These are phyloP conservation scores for Sarcophaga bullata DNA, from an alignment of 1,140 invertebrate species.

Conservation along the genomic window DNA sequence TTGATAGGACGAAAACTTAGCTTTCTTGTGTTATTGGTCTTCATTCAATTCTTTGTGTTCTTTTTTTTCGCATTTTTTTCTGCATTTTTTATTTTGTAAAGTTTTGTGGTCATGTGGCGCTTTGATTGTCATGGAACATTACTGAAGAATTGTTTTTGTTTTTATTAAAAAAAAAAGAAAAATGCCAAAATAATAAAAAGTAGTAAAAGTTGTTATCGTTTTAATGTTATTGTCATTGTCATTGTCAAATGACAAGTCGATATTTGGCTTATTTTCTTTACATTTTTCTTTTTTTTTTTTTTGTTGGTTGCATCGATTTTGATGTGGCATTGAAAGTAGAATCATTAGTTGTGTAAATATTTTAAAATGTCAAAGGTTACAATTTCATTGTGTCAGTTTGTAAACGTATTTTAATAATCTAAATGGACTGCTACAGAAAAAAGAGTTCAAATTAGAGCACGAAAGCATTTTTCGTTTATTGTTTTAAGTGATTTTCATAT, in stretches of 20 bases:
- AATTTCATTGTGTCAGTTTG: not conserved
- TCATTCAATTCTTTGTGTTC: not conserved
- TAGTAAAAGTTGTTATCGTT: conserved; percentile 40
- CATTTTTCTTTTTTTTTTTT: not conserved
- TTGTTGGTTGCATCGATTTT: not conserved
- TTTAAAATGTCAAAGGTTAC: conserved; percentile 6
- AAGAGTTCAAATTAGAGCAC: no score
- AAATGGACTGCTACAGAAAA: no score
- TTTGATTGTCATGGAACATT: conserved; percentile 30
- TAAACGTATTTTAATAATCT: not conserved
- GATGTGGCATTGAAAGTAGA: not conserved
- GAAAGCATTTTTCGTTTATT: no score
- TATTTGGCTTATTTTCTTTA: conserved; percentile 4
- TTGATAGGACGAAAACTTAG: not conserved
- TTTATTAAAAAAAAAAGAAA: not conserved
- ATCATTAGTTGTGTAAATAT: not conserved
- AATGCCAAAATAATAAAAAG: conserved; percentile 39
- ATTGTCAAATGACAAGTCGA: conserved; percentile 33
- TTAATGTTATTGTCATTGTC: conserved; percentile 38
- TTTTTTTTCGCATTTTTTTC: no score
- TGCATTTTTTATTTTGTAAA: not conserved
- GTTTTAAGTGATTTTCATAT: no score
- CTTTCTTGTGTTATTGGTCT: not conserved
- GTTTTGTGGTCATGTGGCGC: conserved; percentile 32
- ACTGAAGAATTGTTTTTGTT: conserved; percentile 14